Evolutionary conservation across 2,113 vertebrate genomes (phyloP).

Genomic region (Ophiodon elongatus): DNA sequence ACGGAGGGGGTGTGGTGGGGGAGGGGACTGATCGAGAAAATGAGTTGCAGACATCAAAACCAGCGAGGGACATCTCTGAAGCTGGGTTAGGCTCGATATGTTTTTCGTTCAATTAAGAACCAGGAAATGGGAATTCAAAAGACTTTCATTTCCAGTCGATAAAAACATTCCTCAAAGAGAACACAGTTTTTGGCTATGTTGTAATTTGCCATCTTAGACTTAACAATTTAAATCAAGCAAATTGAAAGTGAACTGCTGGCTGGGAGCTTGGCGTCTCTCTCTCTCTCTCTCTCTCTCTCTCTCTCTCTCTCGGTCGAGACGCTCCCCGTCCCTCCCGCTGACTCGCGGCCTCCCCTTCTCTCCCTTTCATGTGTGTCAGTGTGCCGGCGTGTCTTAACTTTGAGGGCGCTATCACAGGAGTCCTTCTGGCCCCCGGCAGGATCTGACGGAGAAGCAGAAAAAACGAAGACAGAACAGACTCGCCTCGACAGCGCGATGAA

Average conservation of each 20-base stretch:
- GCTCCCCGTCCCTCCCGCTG: background rate
- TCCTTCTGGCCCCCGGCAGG: slow-evolving; percentile 56
- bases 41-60: slow-evolving; percentile 25
- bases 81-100: background rate
- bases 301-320: background rate
- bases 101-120: slow-evolving; percentile 10
- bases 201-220: slow-evolving; percentile 22
- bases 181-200: background rate
- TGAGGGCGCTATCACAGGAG: slow-evolving; percentile 57
- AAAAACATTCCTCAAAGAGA: background rate
- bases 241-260: slow-evolving; percentile 29
- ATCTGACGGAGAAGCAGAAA: slow-evolving; percentile 61
- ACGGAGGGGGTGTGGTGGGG: slow-evolving; percentile 6
- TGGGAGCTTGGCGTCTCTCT: background rate
- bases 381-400: slow-evolving; percentile 55
- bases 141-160: slow-evolving; percentile 8
- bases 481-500: slow-evolving; percentile 33
- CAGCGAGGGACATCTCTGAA: background rate
- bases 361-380: slow-evolving; percentile 51
- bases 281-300: background rate
- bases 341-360: slow-evolving; percentile 1
- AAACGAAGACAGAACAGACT: slow-evolving; percentile 44
- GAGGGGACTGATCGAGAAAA: slow-evolving; percentile 32
- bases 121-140: slow-evolving; percentile 19
- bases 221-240: slow-evolving; percentile 10